Percentiles rank a stretch among this genome's conserved stretches.
Evolutionary conservation across 2,113 vertebrate genomes (phyloP).

Genomic region (Andinoacara biseriatus): DNA sequence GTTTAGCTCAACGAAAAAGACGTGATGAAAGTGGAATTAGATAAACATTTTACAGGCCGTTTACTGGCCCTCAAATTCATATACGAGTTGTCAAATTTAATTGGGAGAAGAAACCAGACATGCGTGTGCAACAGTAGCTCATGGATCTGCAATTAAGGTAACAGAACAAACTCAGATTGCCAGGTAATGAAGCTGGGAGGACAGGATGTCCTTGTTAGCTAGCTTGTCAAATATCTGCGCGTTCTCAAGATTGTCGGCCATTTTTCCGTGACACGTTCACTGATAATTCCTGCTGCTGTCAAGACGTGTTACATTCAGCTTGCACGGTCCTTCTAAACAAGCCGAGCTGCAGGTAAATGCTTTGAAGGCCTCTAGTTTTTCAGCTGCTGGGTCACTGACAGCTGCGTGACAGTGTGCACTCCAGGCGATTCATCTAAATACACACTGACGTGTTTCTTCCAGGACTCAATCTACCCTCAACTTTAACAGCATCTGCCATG

Average conservation of each 20-base stretch:
- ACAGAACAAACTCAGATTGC: background rate
- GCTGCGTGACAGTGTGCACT: background rate
- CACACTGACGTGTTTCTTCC: background rate
- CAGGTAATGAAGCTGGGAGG: background rate
- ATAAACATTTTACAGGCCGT: background rate
- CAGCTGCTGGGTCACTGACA: constrained; percentile 1
- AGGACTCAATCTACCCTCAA: background rate
- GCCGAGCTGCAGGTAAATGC: background rate
- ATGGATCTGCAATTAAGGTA: constrained; percentile 1
- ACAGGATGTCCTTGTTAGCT: background rate
- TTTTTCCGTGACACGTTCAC: background rate
- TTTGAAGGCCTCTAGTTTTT: background rate
- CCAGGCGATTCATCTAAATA: background rate
- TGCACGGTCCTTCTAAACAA: background rate
- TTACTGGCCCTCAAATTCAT: background rate
- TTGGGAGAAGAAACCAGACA: background rate
- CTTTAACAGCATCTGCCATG: background rate
- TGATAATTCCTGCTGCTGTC: background rate
- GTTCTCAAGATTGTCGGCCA: background rate
- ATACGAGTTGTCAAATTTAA: background rate
- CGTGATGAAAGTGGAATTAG: background rate
- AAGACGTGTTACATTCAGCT: background rate
- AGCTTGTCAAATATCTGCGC: background rate
- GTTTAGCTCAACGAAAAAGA: background rate
- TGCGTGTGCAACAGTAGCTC: background rate